phyloP scores from a whole-genome alignment of 2,113 vertebrate species.

The Picathartes gymnocephalus region DNA sequence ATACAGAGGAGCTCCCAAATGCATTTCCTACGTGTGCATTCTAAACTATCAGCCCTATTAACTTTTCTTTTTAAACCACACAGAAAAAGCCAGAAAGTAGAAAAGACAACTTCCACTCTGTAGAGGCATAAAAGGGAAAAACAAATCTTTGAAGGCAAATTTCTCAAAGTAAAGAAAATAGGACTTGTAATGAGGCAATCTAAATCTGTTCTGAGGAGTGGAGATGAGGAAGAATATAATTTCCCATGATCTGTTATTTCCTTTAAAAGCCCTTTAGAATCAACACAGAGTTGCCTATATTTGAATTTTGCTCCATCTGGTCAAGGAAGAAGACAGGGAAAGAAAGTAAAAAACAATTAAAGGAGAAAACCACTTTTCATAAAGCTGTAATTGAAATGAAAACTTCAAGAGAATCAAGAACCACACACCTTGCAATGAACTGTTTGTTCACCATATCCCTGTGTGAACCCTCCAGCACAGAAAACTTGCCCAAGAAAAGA shows the following conservation, averaged over 20 bases:
- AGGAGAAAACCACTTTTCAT: neutral
- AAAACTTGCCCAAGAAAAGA: neutral
- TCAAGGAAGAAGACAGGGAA: neutral
- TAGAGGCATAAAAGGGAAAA: neutral
- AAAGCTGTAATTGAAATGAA: neutral
- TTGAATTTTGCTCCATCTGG: neutral
- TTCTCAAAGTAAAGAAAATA: neutral
- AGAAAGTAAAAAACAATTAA: neutral
- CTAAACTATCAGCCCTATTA: neutral
- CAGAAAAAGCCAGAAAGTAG: neutral
- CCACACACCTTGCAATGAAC: neutral
- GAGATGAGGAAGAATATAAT: neutral
- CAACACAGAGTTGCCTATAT: neutral
- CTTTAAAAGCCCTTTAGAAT: neutral
- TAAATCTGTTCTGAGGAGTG: neutral
- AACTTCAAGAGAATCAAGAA: neutral
- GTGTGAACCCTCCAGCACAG: accelerated
- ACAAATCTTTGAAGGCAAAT: neutral
- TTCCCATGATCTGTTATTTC: neutral
- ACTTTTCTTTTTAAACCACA: neutral
- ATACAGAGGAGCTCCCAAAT: neutral
- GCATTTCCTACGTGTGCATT: neutral
- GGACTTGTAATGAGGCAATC: neutral
- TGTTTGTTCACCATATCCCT: neutral
- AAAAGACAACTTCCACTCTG: neutral